A percentile compares a stretch with the other conserved stretches of the same genome.
Evolutionary conservation across 2,113 vertebrate species (phyloP).

Genomic region (Caretta caretta): DNA sequence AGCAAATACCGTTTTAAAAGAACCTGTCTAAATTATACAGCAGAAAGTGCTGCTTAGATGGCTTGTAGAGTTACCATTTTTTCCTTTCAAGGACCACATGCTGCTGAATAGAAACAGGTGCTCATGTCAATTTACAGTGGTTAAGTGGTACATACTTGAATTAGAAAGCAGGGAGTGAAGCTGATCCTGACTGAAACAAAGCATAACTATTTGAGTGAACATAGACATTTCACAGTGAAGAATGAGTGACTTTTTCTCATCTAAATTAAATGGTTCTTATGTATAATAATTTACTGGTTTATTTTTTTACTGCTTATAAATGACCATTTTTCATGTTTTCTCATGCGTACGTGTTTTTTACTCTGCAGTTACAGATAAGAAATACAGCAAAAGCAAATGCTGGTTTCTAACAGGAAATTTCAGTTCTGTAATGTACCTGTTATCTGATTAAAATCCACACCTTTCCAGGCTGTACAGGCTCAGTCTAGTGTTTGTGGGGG

Average conservation of each 20-base stretch:
- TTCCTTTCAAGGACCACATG: too few species aligned
- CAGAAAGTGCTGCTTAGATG: too few species aligned
- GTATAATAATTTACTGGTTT: background rate
- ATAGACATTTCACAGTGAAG: background rate
- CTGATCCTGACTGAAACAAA: background rate
- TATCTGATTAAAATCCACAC: background rate
- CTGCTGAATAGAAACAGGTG: too few species aligned
- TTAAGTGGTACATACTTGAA: background rate
- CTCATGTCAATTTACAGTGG: too few species aligned
- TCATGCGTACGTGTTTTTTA: background rate
- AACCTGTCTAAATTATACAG: background rate
- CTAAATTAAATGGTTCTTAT: background rate
- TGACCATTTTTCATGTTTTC: background rate
- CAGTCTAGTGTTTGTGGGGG: background rate
- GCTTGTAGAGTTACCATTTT: too few species aligned
- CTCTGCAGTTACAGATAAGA: accelerated
- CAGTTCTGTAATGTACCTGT: accelerated
- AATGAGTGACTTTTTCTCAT: accelerated
- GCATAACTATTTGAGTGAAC: background rate
- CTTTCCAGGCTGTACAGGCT: accelerated
- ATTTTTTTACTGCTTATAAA: background rate
- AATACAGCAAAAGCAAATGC: background rate
- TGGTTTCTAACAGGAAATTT: background rate
- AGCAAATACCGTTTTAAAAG: background rate
- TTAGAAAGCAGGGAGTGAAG: background rate